Conservation (phyloP, 2,113 vertebrate species). For the Toxotes jaculatrix region DNA sequence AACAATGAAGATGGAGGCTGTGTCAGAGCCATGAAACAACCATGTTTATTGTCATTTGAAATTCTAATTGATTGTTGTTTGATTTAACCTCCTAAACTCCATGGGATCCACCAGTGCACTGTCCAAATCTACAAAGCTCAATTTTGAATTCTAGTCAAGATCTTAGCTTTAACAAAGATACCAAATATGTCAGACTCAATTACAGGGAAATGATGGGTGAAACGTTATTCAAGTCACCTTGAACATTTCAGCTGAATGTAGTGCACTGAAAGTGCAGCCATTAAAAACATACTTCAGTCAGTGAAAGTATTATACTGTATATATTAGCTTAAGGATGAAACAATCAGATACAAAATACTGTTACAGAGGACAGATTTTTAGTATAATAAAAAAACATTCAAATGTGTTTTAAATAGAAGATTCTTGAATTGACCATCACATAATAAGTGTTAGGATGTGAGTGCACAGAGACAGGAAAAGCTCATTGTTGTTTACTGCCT, state of each 20-base stretch:
- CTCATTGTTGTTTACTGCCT: no score
- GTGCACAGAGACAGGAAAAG: no score
- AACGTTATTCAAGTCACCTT: conserved; percentile 6
- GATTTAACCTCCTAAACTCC: not conserved
- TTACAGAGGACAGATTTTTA: not conserved
- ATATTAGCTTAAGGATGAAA: not conserved
- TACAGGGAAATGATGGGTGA: not conserved
- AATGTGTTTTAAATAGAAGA: not conserved
- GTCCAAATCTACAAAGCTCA: not conserved
- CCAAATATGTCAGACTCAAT: conserved; percentile 3
- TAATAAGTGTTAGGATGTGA: no score
- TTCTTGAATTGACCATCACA: no score
- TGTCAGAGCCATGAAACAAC: not conserved
- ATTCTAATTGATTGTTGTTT: not conserved
- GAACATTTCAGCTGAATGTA: not conserved
- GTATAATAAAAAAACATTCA: not conserved
- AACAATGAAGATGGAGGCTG: not conserved
- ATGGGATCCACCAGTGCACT: not conserved
- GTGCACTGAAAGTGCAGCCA: not conserved
- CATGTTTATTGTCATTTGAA: not conserved
- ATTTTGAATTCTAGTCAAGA: conserved; percentile 2
- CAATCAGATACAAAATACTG: not conserved
- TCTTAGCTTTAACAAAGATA: not conserved
- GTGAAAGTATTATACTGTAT: not conserved
- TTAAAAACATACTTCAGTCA: conserved; percentile 6